Conservation (phyloP, 2,797 vertebrate genomes). For the Poecilia picta region DNA sequence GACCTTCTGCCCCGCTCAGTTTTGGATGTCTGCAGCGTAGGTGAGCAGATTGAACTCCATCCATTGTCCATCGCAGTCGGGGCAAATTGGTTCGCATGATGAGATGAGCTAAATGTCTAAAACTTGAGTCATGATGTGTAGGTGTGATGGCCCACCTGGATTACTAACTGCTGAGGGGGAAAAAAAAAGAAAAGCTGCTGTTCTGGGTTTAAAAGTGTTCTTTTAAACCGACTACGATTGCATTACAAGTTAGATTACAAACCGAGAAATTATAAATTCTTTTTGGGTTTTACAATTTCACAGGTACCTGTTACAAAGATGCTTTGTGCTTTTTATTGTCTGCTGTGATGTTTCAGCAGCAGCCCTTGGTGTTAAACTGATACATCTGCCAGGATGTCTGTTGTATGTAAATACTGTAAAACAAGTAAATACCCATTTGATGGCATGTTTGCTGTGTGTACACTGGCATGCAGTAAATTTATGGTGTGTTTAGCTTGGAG, state of each 20-base stretch:
- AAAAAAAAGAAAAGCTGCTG: conserved; percentile 29
- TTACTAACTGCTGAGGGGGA: conserved; percentile 53
- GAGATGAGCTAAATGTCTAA: conserved; percentile 61
- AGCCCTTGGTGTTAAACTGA: background rate
- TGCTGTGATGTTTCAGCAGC: background rate
- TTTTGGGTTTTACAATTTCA: background rate
- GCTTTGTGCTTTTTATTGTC: background rate
- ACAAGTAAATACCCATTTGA: background rate
- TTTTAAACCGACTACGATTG: conserved; percentile 30
- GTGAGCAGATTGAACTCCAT: conserved; percentile 46
- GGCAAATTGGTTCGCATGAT: conserved; percentile 49
- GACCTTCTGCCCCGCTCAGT: conserved; percentile 30
- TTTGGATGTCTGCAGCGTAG: conserved; percentile 30
- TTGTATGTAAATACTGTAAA: background rate
- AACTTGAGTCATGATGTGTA: conserved; percentile 64
- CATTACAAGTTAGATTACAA: conserved; percentile 16
- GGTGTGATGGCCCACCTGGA: conserved; percentile 67
- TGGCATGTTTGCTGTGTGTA: conserved; percentile 1
- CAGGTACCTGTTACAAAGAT: background rate
- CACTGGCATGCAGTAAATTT: background rate
- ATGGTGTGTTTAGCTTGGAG: conserved; percentile 5
- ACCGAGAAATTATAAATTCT: conserved; percentile 32
- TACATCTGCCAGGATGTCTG: background rate
- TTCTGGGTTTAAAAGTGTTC: conserved; percentile 48
- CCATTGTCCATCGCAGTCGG: conserved; percentile 38